These are phyloP conservation scores for Chrysochloris asiatica DNA, from an alignment of 2,113 vertebrate species.

Conservation along the genomic window DNA sequence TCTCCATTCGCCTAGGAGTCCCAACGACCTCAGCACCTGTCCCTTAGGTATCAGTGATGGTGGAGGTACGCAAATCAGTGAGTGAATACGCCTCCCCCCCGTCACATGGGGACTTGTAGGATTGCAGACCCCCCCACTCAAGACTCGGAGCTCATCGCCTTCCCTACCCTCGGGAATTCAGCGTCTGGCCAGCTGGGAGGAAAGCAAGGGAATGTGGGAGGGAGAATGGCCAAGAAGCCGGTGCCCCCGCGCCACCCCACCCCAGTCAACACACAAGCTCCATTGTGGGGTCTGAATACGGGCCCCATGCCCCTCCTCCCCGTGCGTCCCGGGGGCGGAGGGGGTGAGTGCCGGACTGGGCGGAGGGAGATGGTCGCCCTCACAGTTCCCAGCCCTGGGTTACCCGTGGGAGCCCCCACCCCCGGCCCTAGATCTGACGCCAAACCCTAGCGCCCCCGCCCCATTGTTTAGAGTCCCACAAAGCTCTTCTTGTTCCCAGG, in stretches of 20 bases:
- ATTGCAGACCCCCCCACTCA: background rate
- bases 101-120: background rate
- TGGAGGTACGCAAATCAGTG: too few relatives aligned
- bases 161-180: slow-evolving; percentile 21
- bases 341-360: background rate
- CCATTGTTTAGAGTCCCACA: slow-evolving; percentile 67
- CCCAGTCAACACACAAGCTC: slow-evolving; percentile 38
- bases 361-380: slow-evolving; percentile 21
- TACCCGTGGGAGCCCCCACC: background rate
- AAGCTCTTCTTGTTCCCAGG: slow-evolving; percentile 70
- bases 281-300: slow-evolving; percentile 62
- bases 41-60: too few relatives aligned
- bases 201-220: slow-evolving; percentile 42
- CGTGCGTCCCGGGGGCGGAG: background rate
- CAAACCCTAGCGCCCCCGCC: background rate
- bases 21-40: background rate
- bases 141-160: background rate
- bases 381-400: slow-evolving; percentile 44
- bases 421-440: slow-evolving; percentile 12
- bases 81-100: background rate
- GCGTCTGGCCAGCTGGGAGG: slow-evolving; percentile 38
- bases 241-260: background rate
- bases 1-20: background rate
- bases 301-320: background rate
- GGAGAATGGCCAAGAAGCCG: slow-evolving; percentile 8